These are phyloP conservation scores for Gastrophryne carolinensis DNA, from an alignment of 2,797 vertebrate species.

Conservation along the genomic window DNA sequence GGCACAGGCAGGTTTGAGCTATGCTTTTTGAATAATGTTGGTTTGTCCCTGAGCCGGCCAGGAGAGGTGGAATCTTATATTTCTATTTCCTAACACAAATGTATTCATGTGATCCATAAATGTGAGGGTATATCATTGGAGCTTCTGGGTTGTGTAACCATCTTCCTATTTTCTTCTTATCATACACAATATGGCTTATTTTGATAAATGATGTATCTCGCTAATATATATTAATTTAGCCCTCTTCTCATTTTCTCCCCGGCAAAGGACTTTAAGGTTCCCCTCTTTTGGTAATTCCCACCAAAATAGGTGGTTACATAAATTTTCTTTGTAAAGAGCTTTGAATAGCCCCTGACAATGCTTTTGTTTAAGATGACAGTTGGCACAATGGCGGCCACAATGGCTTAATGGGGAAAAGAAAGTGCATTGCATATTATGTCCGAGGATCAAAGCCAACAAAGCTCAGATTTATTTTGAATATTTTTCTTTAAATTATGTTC, in stretches of 20 bases:
- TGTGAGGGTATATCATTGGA: no score
- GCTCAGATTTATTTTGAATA: not conserved
- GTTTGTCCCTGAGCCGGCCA: no score
- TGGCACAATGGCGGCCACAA: not conserved
- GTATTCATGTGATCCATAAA: no score
- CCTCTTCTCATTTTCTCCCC: not conserved
- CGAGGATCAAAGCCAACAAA: not conserved
- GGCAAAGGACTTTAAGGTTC: not conserved
- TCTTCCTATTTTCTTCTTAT: no score
- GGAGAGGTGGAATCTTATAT: no score
- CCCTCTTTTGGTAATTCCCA: not conserved
- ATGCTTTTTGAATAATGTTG: no score
- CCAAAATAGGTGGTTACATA: conserved; percentile 19
- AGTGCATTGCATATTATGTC: not conserved
- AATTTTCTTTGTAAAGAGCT: not conserved
- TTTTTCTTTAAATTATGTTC: not conserved
- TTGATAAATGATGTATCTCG: no score
- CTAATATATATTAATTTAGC: conserved; percentile 1
- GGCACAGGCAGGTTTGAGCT: no score
- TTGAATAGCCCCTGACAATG: not conserved
- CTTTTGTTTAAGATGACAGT: not conserved
- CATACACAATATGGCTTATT: no score
- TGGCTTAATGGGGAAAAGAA: not conserved
- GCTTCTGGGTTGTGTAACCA: not conserved
- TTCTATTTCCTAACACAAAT: no score